Percentiles rank a stretch among this genome's conserved stretches.
Evolutionary conservation across 2,888 invertebrate species (phyloP).

Genomic region (Macrosiphum euphorbiae): DNA sequence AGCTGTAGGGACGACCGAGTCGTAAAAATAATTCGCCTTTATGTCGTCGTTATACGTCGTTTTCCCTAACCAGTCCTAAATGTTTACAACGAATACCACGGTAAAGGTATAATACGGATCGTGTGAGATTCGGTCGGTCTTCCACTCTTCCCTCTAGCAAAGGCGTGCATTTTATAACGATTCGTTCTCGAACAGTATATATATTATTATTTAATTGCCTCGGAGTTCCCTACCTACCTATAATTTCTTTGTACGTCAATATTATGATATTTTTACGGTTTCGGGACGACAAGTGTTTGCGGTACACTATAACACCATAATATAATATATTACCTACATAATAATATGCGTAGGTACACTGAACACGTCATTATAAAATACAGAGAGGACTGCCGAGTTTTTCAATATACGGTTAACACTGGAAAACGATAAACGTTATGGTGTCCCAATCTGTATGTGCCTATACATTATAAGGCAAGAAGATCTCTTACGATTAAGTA

Average conservation of each 20-base stretch:
- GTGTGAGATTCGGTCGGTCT: conserved; percentile 5
- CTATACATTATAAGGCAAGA: neutral
- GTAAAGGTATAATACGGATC: neutral
- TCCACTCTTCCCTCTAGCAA: neutral
- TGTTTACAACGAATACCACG: conserved; percentile 36
- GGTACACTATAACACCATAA: neutral
- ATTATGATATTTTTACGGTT: neutral
- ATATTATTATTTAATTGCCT: too few relatives aligned
- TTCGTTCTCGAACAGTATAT: neutral
- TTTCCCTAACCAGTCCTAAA: conserved; percentile 50
- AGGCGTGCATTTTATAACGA: neutral
- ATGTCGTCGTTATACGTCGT: conserved; percentile 30
- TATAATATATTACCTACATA: too few relatives aligned
- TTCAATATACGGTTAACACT: neutral
- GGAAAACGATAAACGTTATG: neutral
- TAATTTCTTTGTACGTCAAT: neutral
- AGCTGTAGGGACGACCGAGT: neutral
- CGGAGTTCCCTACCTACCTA: too few relatives aligned
- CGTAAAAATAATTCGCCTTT: conserved; percentile 52
- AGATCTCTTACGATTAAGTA: neutral
- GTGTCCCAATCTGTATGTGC: neutral
- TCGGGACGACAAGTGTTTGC: neutral
- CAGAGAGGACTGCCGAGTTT: neutral
- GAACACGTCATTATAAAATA: neutral
- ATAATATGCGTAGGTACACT: neutral